These are phyloP conservation scores for Coregonus clupeaformis DNA, from an alignment of 2,113 vertebrate species.

Conservation along the genomic window DNA sequence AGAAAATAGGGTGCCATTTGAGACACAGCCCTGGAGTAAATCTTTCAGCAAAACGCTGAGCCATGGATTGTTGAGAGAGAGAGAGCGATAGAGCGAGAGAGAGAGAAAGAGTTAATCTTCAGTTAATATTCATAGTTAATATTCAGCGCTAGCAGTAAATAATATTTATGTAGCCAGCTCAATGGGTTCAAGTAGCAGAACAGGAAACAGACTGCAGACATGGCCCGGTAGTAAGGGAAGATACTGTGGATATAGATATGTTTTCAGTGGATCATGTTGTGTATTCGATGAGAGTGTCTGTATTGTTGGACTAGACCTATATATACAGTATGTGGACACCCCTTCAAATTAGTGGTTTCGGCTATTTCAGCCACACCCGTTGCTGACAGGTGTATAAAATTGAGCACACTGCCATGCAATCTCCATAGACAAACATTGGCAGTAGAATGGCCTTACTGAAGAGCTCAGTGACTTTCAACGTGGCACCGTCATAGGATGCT, in stretches of 20 bases:
- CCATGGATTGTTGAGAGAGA: conserved; percentile 19
- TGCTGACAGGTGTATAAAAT: too few species aligned
- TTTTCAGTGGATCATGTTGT: not conserved
- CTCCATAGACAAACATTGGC: too few species aligned
- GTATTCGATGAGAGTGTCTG: too few species aligned
- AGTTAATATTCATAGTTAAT: conserved; percentile 40
- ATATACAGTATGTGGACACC: too few species aligned
- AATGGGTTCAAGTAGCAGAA: conserved; percentile 28
- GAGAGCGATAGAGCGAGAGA: conserved; percentile 5
- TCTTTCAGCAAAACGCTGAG: conserved; percentile 61
- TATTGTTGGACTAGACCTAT: too few species aligned
- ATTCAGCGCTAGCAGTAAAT: conserved; percentile 45
- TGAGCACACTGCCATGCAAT: too few species aligned
- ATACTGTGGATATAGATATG: not conserved
- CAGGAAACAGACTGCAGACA: conserved; percentile 2
- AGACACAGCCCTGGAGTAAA: conserved; percentile 41
- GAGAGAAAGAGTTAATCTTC: conserved; percentile 9
- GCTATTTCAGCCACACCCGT: too few species aligned
- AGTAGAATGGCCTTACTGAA: too few species aligned
- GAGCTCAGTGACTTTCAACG: too few species aligned
- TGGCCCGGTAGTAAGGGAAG: not conserved
- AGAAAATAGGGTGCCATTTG: too few species aligned
- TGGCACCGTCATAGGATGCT: too few species aligned
- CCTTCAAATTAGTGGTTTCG: too few species aligned
- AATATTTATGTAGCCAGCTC: conserved; percentile 15